phyloP scores from a whole-genome alignment of 2,113 vertebrate genomes.

The Stegastes partitus region DNA sequence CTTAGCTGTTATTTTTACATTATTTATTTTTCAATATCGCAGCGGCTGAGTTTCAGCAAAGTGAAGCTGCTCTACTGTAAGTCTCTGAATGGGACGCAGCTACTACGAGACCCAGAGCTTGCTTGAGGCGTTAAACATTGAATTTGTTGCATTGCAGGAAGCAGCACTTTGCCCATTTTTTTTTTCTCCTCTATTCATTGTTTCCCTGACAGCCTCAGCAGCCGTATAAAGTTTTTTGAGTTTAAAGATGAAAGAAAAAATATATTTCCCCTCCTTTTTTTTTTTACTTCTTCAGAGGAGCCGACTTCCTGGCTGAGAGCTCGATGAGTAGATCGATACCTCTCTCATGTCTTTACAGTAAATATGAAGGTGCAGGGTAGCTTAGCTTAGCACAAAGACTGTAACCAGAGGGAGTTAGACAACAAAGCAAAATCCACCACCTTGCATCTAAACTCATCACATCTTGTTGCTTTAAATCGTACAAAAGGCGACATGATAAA shows the following conservation, averaged over 20 bases:
- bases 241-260: neutral
- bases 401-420: neutral
- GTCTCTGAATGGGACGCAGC: constrained; percentile 11
- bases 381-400: neutral
- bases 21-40: constrained; percentile 22
- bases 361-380: neutral
- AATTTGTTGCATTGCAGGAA: constrained; percentile 5
- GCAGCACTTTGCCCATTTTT: constrained; percentile 4
- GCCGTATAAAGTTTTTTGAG: neutral
- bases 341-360: neutral
- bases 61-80: constrained; percentile 13
- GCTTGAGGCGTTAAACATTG: constrained; percentile 38
- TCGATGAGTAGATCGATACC: constrained; percentile 3
- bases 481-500: no score
- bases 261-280: neutral
- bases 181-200: neutral
- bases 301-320: neutral
- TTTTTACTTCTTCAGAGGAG: constrained; percentile 1
- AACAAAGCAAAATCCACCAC: no score
- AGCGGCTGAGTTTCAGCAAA: constrained; percentile 7
- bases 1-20: constrained; percentile 20
- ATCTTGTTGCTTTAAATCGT: no score
- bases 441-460: neutral
- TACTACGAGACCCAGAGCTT: constrained; percentile 30
- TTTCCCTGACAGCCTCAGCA: constrained; percentile 7